These are phyloP conservation scores for Calameuta idolon DNA, from an alignment of 2,888 invertebrate genomes.

Conservation along the genomic window DNA sequence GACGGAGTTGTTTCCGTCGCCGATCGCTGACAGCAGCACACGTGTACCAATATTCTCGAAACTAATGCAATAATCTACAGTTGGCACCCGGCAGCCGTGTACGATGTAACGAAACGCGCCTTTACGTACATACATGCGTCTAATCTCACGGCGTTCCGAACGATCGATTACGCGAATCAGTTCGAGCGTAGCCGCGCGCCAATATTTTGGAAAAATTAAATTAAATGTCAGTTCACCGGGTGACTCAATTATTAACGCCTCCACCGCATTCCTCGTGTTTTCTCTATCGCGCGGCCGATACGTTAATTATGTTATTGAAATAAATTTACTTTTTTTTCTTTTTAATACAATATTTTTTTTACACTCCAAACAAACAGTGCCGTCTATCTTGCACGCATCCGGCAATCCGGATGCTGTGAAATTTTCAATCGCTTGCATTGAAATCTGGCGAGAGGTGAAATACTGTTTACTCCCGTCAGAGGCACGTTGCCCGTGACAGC, in stretches of 20 bases:
- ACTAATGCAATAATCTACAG: background rate
- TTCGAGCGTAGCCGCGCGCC: background rate
- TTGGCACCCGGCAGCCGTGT: background rate
- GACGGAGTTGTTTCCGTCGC: background rate
- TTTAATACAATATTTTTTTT: background rate
- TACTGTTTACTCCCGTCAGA: background rate
- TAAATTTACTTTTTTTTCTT: too few relatives aligned
- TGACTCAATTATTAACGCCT: background rate
- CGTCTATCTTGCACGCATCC: background rate
- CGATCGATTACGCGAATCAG: background rate
- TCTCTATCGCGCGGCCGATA: background rate
- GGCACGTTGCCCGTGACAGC: background rate
- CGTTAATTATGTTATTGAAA: background rate
- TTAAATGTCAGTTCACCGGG: background rate
- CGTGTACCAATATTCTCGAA: background rate
- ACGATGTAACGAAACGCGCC: background rate
- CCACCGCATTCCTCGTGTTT: background rate
- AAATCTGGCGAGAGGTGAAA: background rate
- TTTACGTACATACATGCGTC: background rate
- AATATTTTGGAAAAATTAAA: background rate
- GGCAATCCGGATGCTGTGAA: background rate
- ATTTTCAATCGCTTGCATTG: background rate
- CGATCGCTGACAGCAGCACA: background rate
- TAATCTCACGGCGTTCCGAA: background rate
- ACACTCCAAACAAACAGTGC: background rate